Base-by-base conservation (phyloP, 2,797 vertebrate species). In the Chrysocyon brachyurus region DNA sequence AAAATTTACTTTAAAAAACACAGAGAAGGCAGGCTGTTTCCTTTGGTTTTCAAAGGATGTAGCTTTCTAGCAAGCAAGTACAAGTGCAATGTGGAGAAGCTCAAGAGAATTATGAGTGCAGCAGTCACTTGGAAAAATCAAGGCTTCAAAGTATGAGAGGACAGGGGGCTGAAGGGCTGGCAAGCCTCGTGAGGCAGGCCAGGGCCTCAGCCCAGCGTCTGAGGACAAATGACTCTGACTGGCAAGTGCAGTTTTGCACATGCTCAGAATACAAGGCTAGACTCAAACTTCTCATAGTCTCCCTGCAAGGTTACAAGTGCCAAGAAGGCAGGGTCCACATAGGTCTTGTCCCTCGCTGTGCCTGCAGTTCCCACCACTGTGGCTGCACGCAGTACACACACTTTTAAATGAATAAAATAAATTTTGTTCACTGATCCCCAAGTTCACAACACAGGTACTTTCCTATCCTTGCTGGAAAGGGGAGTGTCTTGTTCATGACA, bases 221-320 rank as follows among this genome's bases (percentile, higher is more conserved):
- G 10, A 28, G 31, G 26, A 52, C 68, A 1, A 1, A 12, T 78
- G 31, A 31, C 9, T 88, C 36, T 22, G 85, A 19, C 8, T 5
- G 0, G 46, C 17, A n/a, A 78, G 61, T 5, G 56, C 5, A 6
- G 5, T 2, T 14, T 40, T 73, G 11, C 3, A 6, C 12, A 3
- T 15, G 22, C 59, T 22, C 40, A 33, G 15, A 84, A 21, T 16
- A 12, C 10, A 14, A 36, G 40, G 14, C 24, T 49, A 63, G 57
- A 66, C n/a, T n/a, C 22, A 28, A 9, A 26, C 10, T 86, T 78
- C 56, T 61, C 17, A 33, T 19, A 26, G 26, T 40, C 22, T 66
- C n/a, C 31, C 22, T 61, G 40, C 19, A 63, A 56, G 56, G 33
- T 8, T 14, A 12, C 56, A 61, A 54, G 40, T 36, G 24, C 64